These are phyloP conservation scores for Peromyscus aztecus DNA, from an alignment of 2,797 vertebrate genomes.

Conservation along the genomic window DNA sequence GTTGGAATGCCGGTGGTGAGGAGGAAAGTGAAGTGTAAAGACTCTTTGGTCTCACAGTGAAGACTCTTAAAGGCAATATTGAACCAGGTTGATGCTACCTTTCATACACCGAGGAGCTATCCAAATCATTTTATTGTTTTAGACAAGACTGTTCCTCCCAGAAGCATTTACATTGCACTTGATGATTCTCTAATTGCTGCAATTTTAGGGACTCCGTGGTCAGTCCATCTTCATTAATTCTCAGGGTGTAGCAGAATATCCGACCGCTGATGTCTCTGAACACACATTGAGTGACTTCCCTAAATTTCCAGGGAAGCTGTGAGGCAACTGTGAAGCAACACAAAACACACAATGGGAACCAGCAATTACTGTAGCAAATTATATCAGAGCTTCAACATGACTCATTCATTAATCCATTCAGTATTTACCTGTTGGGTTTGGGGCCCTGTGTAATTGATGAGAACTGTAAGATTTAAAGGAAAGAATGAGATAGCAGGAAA, in stretches of 20 bases:
- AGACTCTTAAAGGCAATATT: neutral
- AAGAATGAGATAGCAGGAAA: neutral
- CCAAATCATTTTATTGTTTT: conserved; percentile 3
- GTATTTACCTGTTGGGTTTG: neutral
- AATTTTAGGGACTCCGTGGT: neutral
- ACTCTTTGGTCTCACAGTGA: neutral
- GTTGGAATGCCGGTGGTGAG: neutral
- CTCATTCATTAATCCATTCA: neutral
- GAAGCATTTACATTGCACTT: neutral
- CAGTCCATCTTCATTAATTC: conserved; percentile 13
- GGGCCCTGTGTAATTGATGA: neutral
- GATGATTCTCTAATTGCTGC: neutral
- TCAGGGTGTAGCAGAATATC: neutral
- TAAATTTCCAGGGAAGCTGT: neutral
- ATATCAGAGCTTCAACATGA: neutral
- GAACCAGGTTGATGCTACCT: neutral
- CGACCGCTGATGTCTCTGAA: neutral
- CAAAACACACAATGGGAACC: neutral
- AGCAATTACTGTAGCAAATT: neutral
- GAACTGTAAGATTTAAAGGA: neutral
- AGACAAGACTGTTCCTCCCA: neutral
- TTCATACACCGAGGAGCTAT: neutral
- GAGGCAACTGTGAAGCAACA: neutral
- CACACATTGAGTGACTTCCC: neutral
- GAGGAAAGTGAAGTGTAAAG: neutral